Base-by-base conservation (phyloP, 2,888 invertebrate genomes). In the Apotomis turbidana region DNA sequence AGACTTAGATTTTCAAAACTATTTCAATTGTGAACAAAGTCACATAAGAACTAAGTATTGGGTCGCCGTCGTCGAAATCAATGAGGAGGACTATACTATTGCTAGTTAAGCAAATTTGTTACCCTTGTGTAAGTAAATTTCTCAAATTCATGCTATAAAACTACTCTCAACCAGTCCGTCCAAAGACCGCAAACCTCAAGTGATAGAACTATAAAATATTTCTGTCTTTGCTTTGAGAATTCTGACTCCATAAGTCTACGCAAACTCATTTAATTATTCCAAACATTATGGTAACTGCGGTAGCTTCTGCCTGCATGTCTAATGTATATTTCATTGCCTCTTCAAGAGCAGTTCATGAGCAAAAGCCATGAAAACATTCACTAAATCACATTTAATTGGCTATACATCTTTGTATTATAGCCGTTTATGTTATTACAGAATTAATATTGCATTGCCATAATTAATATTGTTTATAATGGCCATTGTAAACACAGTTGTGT, bases 371-470 rank as follows among this genome's bases (percentile, higher is more conserved):
- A 41, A 68, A 54, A 60, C 60, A 54, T 27, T 52, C 36, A 51
- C 51, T 68, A 54, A 59, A 46, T 44, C 36, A 55, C 13, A 54
- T 61, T 61, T 68, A 61, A 51, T 52, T 41, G 51, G 38, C 49
- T 58, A 68, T 54, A 44, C 46, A 55, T 55, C 49, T 62, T 62
- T 62, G 36, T 51, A 36, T 62, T 15, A 55, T 27, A 44, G 36
- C 54, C 55, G 36, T 36, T 41, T 54, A 63, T 15, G 64, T 64
- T 55, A 64, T 64, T 55, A 64, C 54, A 55, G 15, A 10, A 55
- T 44, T 41, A 54, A 41, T 54, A 12, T 38, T 55, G 12, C 41
- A 41, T 58, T n/a, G 38, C 46, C 15, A 27, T 68, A 54, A 54
- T 60, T 44, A 36, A 55, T 55, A 64, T 27, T 41, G 64, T 55